These are phyloP conservation scores for Morus bassanus DNA, from an alignment of 2,797 vertebrate genomes.

Conservation along the genomic window DNA sequence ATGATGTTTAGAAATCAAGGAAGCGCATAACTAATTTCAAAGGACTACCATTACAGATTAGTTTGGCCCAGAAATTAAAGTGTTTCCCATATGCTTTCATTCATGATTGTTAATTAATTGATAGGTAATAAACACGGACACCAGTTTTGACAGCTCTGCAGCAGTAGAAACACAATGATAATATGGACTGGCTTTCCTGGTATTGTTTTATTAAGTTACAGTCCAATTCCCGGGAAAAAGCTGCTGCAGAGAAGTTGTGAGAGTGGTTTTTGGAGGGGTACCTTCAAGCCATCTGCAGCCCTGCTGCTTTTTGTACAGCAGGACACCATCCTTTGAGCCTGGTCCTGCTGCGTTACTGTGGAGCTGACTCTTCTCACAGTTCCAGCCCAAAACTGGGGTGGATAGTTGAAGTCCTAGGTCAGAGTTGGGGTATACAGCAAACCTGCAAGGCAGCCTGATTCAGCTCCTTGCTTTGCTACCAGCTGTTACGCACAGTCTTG, in stretches of 20 bases:
- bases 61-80: not conserved
- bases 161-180: not conserved
- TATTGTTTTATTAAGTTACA: not conserved
- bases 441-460: not conserved
- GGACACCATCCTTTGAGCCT: not conserved
- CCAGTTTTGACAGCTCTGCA: not conserved
- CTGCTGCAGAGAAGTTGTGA: not conserved
- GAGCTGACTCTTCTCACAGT: not conserved
- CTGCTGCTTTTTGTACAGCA: not conserved
- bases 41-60: not conserved
- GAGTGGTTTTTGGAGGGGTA: not conserved
- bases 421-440: not conserved
- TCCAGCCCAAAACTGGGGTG: not conserved
- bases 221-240: not conserved
- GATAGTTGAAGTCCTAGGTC: not conserved
- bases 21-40: not conserved
- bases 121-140: not conserved
- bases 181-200: not conserved
- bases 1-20: not conserved
- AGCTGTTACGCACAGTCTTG: accelerated
- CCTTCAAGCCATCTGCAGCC: not conserved
- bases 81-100: not conserved
- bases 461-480: not conserved
- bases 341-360: not conserved
- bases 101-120: constrained; percentile 16